These are phyloP conservation scores for Rhagoletis pomonella DNA, from an alignment of 1,140 invertebrate species.

Conservation along the genomic window DNA sequence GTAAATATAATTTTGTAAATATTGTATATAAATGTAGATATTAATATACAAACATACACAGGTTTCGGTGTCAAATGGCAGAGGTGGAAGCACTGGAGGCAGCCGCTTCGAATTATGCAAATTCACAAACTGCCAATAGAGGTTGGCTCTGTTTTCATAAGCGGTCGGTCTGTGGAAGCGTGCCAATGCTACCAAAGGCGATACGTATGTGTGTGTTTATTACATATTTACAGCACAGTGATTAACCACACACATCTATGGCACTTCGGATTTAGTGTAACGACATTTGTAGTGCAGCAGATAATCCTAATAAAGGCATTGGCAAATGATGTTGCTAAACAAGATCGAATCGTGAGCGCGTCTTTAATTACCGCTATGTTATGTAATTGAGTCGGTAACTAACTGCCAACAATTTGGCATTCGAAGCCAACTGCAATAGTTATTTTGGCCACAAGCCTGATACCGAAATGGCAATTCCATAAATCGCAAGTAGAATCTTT, in stretches of 20 bases:
- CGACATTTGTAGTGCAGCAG: not conserved
- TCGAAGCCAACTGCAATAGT: not conserved
- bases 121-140: slow-evolving; percentile 38
- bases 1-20: not conserved
- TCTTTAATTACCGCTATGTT: not conserved
- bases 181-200: not conserved
- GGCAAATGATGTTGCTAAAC: not conserved
- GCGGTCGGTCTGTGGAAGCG: not conserved
- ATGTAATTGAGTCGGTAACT: not conserved
- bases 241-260: not conserved
- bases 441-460: too few relatives aligned
- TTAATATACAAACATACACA: not conserved
- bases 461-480: too few relatives aligned
- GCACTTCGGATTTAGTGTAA: not conserved
- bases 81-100: not conserved
- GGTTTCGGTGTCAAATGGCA: not conserved
- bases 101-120: slow-evolving; percentile 41
- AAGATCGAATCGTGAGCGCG: not conserved
- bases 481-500: too few relatives aligned
- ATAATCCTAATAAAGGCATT: not conserved
- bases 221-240: not conserved
- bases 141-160: slow-evolving; percentile 25
- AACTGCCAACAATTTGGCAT: not conserved
- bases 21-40: not conserved
- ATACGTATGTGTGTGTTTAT: not conserved